These are phyloP conservation scores for Steatornis caripensis DNA, from an alignment of 2,113 vertebrate genomes.

Conservation along the genomic window DNA sequence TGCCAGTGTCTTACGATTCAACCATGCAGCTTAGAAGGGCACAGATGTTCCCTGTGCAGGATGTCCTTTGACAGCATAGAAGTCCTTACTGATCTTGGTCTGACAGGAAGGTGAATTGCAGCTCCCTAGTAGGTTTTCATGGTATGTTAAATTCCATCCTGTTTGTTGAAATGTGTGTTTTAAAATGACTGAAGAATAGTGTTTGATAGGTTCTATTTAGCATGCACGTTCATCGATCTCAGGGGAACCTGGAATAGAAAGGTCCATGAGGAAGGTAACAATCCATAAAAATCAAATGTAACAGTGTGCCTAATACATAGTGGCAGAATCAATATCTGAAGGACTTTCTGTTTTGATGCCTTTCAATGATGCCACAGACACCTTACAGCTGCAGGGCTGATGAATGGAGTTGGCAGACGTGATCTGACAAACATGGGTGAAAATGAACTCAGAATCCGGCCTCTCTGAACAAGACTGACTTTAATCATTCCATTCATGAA, in stretches of 20 bases:
- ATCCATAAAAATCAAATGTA: constrained; percentile 24
- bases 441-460: background rate
- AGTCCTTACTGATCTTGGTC: background rate
- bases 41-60: background rate
- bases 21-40: background rate
- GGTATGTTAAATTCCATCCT: background rate
- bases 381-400: background rate
- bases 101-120: background rate
- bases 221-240: background rate
- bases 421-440: background rate
- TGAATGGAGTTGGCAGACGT: background rate
- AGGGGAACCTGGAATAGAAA: background rate
- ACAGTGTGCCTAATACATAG: background rate
- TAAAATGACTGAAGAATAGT: background rate
- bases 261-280: constrained; percentile 10
- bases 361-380: constrained; percentile 3
- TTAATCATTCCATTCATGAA: background rate
- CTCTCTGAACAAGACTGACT: background rate
- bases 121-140: background rate
- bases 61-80: background rate
- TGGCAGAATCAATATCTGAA: constrained; percentile 43
- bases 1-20: background rate
- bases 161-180: background rate
- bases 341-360: constrained; percentile 36
- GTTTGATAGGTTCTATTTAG: constrained; percentile 4